Base-by-base conservation (phyloP, 2,113 vertebrate species). In the Peromyscus leucopus region DNA sequence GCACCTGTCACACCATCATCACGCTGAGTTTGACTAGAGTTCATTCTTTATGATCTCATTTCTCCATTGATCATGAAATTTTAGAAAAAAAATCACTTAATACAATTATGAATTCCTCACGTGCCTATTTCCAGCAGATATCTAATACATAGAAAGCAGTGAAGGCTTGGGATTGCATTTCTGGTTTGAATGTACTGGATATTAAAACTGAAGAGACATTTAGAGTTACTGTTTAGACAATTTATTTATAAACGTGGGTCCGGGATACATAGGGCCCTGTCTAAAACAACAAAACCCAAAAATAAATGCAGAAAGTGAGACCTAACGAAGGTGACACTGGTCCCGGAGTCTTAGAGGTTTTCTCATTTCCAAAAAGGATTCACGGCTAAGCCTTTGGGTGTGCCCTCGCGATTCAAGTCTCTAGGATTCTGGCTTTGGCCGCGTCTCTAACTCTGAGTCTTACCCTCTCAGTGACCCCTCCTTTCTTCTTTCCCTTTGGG, bases 51-150 rank as follows among this genome's bases (percentile, higher is more conserved):
- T 93, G 51, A 51, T 89, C 90, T 39, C 83, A 33, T 93, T 95
- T 96, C 7, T 84, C 39, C 80, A 88, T 11, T 55, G 46, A 16
- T 83, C 84, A 96, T 55, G 8, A 96, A 92, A 39, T 90, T 96
- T 75, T 85, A 71, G 80, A 51, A 79, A 91, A 93, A 91, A n/a
- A 22, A 97, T 72, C 26, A 90, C 89, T 33, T 82, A 72, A 84
- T 92, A 88, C 48, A 87, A 17, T 92, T 93, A 86, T 42, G 69
- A 89, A 78, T 93, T 33, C 28, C 92, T 76, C 39, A 24, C 36
- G 78, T 39, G 91, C 22, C 39, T 93, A 84, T 61, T 87, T 92
- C 57, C 69, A 78, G 65, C 67, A 86, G 46, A 95, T 39, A 78
- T 28, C 5, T 76, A 82, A 91, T 39, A 84, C 8, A 76, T 17